Conservation (phyloP, 2,888 invertebrate species). For the Protonemura montana region DNA sequence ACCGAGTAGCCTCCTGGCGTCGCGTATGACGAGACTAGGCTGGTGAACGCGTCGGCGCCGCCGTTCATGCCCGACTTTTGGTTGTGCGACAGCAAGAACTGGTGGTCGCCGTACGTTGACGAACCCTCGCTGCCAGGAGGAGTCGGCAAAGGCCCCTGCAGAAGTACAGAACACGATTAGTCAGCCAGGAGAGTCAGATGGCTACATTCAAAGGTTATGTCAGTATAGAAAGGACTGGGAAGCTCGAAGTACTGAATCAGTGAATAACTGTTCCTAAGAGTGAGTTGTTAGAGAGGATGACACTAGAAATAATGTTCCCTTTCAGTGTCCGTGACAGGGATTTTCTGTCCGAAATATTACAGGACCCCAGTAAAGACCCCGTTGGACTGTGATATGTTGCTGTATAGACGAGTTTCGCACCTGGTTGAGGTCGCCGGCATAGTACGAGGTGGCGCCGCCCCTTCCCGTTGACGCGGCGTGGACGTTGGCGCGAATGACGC, state of each 20-base stretch:
- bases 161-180: background rate
- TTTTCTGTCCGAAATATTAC: no score
- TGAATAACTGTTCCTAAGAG: no score
- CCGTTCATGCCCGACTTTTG: slow-evolving; percentile 54
- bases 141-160: slow-evolving; percentile 77
- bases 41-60: slow-evolving; percentile 65
- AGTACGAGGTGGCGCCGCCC: slow-evolving; percentile 56
- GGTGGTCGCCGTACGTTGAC: slow-evolving; percentile 73
- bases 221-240: no score
- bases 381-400: no score
- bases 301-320: no score
- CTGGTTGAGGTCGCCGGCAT: slow-evolving; percentile 65
- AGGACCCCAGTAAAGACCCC: no score
- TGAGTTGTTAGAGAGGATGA: no score
- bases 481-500: slow-evolving; percentile 91
- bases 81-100: slow-evolving; percentile 61
- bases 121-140: slow-evolving; percentile 90
- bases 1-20: slow-evolving; percentile 63
- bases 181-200: background rate
- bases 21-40: slow-evolving; percentile 66
- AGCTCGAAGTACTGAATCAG: no score
- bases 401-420: slow-evolving; percentile 55
- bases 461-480: slow-evolving; percentile 57
- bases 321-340: no score
- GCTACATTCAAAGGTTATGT: background rate